These are phyloP conservation scores for Crotophaga sulcirostris DNA, from an alignment of 2,113 vertebrate genomes.

Conservation along the genomic window DNA sequence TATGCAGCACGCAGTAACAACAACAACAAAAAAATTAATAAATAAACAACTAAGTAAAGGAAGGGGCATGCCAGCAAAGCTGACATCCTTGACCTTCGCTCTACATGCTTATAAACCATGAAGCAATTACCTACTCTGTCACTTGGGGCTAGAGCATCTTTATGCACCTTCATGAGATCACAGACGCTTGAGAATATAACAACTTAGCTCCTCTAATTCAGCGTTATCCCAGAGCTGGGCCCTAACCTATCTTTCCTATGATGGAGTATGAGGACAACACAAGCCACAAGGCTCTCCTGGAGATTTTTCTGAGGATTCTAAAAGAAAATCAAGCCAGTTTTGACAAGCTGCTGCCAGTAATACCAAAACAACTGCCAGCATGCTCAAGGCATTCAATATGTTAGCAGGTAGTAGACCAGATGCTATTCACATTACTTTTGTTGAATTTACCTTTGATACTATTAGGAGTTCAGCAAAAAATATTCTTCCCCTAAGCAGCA, in stretches of 20 bases:
- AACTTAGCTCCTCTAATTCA: background rate
- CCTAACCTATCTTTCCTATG: background rate
- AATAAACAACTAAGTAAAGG: background rate
- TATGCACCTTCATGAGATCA: background rate
- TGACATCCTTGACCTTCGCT: background rate
- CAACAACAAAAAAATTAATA: background rate
- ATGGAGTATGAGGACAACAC: background rate
- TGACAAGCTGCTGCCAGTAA: constrained; percentile 58
- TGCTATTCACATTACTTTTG: constrained; percentile 10
- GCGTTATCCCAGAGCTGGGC: background rate
- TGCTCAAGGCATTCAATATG: background rate
- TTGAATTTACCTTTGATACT: background rate
- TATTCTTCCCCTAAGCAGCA: background rate
- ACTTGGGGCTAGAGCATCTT: background rate
- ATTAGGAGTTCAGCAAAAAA: background rate
- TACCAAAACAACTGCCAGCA: background rate
- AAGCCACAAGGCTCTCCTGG: background rate
- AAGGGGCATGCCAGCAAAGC: background rate
- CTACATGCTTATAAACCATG: background rate
- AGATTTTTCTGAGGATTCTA: constrained; percentile 22
- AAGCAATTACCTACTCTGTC: background rate
- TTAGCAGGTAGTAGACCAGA: constrained; percentile 19
- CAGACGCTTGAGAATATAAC: background rate
- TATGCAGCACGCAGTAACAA: background rate
- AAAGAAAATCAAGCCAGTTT: constrained; percentile 32